Conservation (phyloP, 2,797 vertebrate genomes). For the Lindbergichthys nudifrons region DNA sequence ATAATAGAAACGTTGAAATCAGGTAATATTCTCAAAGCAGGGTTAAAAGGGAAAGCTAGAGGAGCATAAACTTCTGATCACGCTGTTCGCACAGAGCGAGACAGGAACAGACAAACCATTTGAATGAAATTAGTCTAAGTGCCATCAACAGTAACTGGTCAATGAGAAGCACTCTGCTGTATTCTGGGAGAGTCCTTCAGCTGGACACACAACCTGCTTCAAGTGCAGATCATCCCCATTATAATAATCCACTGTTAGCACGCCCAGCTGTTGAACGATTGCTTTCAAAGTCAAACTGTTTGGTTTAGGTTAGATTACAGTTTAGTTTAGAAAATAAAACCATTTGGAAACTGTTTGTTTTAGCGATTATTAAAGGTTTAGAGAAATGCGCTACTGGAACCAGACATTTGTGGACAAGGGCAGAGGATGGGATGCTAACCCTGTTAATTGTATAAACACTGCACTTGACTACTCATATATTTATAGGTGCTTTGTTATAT, state of each 20-base stretch:
- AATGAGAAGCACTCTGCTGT: conserved; percentile 25
- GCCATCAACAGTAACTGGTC: conserved; percentile 5
- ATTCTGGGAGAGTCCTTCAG: conserved; percentile 25
- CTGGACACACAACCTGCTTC: neutral
- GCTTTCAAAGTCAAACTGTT: neutral
- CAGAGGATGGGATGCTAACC: too few species aligned
- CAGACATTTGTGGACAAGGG: too few species aligned
- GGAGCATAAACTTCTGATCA: neutral
- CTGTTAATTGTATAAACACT: too few species aligned
- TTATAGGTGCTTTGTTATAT: neutral
- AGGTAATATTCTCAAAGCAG: neutral
- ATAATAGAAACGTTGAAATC: neutral
- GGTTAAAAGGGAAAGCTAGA: neutral
- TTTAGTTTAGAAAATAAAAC: neutral
- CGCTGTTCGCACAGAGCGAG: neutral
- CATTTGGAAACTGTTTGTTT: neutral
- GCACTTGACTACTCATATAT: too few species aligned
- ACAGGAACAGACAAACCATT: neutral
- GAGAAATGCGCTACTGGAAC: neutral
- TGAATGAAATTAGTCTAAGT: conserved; percentile 11
- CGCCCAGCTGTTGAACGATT: neutral
- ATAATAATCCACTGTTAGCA: neutral
- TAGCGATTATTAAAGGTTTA: conserved; percentile 7
- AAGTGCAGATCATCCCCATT: conserved; percentile 27
- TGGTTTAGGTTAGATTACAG: neutral